phyloP scores from a whole-genome alignment of 2,888 invertebrate species.

The Ormia ochracea region DNA sequence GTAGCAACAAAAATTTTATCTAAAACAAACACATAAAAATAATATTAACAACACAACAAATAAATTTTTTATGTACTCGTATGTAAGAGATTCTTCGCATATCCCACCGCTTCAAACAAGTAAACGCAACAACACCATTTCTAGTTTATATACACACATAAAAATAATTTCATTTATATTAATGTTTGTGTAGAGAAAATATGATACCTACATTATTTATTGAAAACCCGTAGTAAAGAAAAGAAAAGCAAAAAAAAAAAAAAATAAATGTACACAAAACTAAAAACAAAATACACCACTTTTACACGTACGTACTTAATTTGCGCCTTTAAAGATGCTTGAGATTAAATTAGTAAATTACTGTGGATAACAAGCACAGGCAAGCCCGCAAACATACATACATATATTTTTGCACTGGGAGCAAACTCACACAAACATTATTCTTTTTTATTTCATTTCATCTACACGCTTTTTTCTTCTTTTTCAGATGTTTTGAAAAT shows the following conservation, averaged over 20 bases:
- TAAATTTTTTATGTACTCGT: conserved; percentile 35
- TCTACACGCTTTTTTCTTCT: not conserved
- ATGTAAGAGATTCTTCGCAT: not conserved
- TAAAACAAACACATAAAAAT: conserved; percentile 45
- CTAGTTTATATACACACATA: conserved; percentile 14
- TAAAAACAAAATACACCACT: not conserved
- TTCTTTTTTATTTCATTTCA: not conserved
- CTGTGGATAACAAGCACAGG: not conserved
- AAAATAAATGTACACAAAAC: no score
- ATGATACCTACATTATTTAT: conserved; percentile 35
- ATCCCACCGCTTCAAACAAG: not conserved
- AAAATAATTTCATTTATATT: not conserved
- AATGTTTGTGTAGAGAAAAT: not conserved
- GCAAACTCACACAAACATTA: not conserved
- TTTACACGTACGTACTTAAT: conserved; percentile 28
- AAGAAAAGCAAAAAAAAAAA: not conserved
- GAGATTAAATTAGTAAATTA: not conserved
- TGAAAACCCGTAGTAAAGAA: not conserved
- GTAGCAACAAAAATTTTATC: conserved; percentile 20
- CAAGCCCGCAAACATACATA: not conserved
- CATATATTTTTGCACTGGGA: not conserved
- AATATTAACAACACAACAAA: conserved; percentile 31
- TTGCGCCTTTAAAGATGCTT: conserved; percentile 49
- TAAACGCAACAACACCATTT: conserved; percentile 9
- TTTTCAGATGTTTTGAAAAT: not conserved